A percentile compares a stretch with the other conserved stretches of the same genome.
These are phyloP conservation scores for Xestobium rufovillosum DNA, from an alignment of 2,888 invertebrate species.

Conservation along the genomic window DNA sequence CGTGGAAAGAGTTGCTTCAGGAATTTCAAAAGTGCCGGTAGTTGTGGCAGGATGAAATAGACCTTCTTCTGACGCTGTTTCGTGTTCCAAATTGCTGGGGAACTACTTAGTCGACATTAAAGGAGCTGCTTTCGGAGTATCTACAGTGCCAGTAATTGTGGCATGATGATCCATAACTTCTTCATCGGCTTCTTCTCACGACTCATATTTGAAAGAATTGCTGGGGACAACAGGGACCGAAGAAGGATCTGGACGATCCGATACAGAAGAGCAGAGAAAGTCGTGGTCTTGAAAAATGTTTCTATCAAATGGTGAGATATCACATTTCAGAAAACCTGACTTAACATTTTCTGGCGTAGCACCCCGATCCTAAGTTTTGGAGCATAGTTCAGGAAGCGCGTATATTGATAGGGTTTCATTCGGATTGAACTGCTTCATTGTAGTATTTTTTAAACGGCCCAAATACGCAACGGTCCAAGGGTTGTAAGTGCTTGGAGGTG, in stretches of 20 bases:
- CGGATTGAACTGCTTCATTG: constrained; percentile 24
- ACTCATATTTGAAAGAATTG: too few species aligned
- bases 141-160: too few species aligned
- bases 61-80: too few species aligned
- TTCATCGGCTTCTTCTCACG: too few species aligned
- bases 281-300: constrained; percentile 11
- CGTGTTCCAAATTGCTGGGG: too few species aligned
- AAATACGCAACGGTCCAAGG: constrained; percentile 24
- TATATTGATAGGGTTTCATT: constrained; percentile 26
- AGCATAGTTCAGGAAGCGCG: constrained; percentile 16
- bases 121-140: too few species aligned
- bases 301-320: constrained; percentile 17
- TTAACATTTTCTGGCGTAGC: constrained; percentile 19
- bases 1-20: too few species aligned
- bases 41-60: too few species aligned
- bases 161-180: too few species aligned
- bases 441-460: constrained; percentile 26
- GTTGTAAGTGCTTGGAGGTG: constrained; percentile 29
- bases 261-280: constrained; percentile 14
- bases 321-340: constrained; percentile 18
- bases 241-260: constrained; percentile 17
- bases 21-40: too few species aligned
- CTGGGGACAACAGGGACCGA: too few species aligned
- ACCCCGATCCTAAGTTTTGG: constrained; percentile 14
- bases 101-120: too few species aligned